Evolutionary conservation across 2,797 vertebrate species (phyloP), one percentile per base, ranked within the genome.

Genomic region (Microchirus variegatus): DNA sequence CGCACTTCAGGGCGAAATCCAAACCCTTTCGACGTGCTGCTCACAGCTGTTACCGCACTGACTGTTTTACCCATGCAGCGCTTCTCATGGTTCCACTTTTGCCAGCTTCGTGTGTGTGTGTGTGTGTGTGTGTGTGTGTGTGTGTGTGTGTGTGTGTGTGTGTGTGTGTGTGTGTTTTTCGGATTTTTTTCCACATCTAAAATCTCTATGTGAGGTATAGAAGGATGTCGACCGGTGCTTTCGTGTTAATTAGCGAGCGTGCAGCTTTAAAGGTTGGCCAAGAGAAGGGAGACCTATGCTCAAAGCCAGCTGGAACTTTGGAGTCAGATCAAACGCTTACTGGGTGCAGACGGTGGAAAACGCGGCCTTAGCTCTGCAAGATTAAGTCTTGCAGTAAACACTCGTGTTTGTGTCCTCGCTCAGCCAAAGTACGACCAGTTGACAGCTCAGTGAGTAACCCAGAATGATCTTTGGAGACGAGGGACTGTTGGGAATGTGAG

Each of bases 301-400:
- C 76, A 80, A 77, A 79, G 82, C 85, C 83, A 82, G 83, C 75
- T 84, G 85, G 89, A 84, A 59, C 58, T 66, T 84, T 88, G 85
- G 87, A 86, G 70, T 17, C 53, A 65, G 81, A 90, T 90, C 87
- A 90, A 89, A 89, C 59, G 15, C 54, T 70, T 55, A 36, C 68
- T 65, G 66, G 61, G 51, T 68, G 56, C 77, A 83, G 79, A 81
- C 52, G 46, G 73, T 56, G 65, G 63, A 81, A 81, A 80, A 76
- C 73, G 74, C 35, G 61, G 73, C 63, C 56, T 38, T 13, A 48
- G 58, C 59, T 56, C 16, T 41, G 63, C 80, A 57, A 46, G 63
- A 53, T 53, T 14, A 59, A 77, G 43, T 64, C 53, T 71, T 62
- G 51, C 54, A 38, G 47, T 10, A 62, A 67, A 72, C 44, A 65